Base-by-base conservation (phyloP, 2,113 vertebrate species). In the Zootoca vivipara region DNA sequence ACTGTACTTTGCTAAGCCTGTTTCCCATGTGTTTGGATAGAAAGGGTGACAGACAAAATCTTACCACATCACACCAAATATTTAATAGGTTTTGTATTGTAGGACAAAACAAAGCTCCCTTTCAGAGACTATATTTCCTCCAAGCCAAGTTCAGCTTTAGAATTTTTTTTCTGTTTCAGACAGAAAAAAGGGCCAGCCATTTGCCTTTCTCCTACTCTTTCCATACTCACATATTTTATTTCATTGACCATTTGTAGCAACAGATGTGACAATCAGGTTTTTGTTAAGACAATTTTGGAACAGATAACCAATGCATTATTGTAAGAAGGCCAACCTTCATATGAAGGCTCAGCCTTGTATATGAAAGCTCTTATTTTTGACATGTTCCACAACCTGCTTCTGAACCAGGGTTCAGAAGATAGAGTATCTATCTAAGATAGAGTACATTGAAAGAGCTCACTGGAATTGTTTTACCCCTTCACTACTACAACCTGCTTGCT, bases 41-140 rank as follows among this genome's bases (percentile, higher is more conserved):
- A 87, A 87, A 82, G 65, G 56, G 9, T 56, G 69, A 75, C 20
- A 46, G 56, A 30, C 67, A 64, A 42, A 28, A 42, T 73, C 56
- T 87, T 56, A 75, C 13, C 20, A 87, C 16, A 15, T 75, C 52
- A 74, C 20, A 75, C 38, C 79, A 82, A 87, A 80, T 40, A 73
- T 33, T 62, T 28, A 81, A 87, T 30, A 16, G 24, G 81, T 72
- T 58, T 40, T 58, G 18, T 42, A 38, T 10, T 24, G 33, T 9
- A 85, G 46, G 83, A 13, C 78, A n/a, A 82, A 82, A 74, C 35
- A 87, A 82, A 75, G 69, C 20, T 10, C 22, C 79, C 56, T 79
- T 79, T 70, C 42, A 86, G 38, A 56, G 18, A 10, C 64, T 22
- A 46, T 74, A 26, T 22, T 64, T 74, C 38, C 38, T 64, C 35